These are phyloP conservation scores for Xenops minutus DNA, from an alignment of 2,797 vertebrate species.

Conservation along the genomic window DNA sequence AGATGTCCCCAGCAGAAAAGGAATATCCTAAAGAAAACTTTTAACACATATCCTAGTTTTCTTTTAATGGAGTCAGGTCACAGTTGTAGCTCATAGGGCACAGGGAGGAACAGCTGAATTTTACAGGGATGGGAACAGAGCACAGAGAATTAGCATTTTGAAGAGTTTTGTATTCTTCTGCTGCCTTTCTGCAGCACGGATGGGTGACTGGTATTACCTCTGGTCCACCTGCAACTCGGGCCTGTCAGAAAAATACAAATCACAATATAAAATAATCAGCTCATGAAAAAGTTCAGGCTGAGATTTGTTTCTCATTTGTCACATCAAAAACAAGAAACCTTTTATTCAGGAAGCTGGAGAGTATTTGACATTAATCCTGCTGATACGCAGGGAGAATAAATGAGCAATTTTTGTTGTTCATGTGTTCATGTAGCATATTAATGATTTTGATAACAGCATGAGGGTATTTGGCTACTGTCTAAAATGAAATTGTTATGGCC, in stretches of 20 bases:
- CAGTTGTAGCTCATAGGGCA: neutral
- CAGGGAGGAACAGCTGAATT: neutral
- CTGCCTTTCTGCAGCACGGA: neutral
- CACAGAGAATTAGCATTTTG: neutral
- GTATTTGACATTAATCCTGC: constrained; percentile 48
- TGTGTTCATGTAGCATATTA: constrained; percentile 21
- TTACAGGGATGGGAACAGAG: neutral
- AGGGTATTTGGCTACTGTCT: neutral
- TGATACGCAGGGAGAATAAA: constrained; percentile 20
- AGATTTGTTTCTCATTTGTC: constrained; percentile 55
- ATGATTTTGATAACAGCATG: constrained; percentile 12
- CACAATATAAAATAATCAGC: neutral
- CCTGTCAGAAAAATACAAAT: constrained; percentile 13
- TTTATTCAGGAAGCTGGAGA: constrained; percentile 29
- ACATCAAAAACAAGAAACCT: constrained; percentile 32
- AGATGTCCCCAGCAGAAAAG: neutral
- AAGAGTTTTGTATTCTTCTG: neutral
- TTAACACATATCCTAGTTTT: neutral
- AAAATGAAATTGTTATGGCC: neutral
- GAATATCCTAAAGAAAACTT: neutral
- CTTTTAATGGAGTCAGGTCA: neutral
- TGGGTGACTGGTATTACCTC: neutral
- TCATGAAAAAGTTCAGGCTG: constrained; percentile 21
- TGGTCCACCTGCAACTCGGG: neutral
- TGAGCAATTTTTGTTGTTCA: neutral